Evolutionary conservation across 1,140 invertebrate genomes (phyloP), one percentile per base, ranked within the genome.

Genomic region (Venustaconcha ellipsiformis): DNA sequence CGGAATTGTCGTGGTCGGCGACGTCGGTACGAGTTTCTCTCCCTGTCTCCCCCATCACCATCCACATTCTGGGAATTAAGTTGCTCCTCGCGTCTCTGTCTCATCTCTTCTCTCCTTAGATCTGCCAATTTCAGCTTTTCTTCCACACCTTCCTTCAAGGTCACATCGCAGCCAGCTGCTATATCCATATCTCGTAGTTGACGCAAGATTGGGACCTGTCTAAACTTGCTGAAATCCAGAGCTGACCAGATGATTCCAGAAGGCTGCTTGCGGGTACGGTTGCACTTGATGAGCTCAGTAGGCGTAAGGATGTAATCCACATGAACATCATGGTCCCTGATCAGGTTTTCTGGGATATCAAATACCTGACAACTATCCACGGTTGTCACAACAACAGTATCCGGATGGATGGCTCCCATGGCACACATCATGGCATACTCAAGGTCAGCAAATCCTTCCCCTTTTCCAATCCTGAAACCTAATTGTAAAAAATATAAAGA

Each of bases 241-340:
- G 95, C 87, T 75, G 93, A 92, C 95, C 95, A 96, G 83, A 94
- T 92, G 15, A 96, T 93, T 14, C 94, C 94, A 30, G 83, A 87
- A 8, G 95, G 94, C 78, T 93, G 93, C 37, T 92, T 92, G 74
- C 93, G 90, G 80, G 91, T 84, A 56, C 82, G 78, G 56, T 83
- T 76, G 70, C 87, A 88, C 70, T 84, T 79, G 67, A 88, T 89
- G 76, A 95, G 92, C 89, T 94, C 92, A 12, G 94, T 95, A 64
- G 95, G 95, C 15, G 95, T 96, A 68, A 96, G 92, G 84, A 96
- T 96, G 79, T 95, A 92, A 86, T 96, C 95, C 67, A 96, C 93
- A 64, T 94, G 94, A 17, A 96, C 92, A 90, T 96, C 95, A 84
- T 95, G 93, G 23, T 93, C 92, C 76, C 93, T 92, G 82, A 96